Evolutionary conservation across 1,140 invertebrate species (phyloP).

Genomic region (Drosophila tsacasi): DNA sequence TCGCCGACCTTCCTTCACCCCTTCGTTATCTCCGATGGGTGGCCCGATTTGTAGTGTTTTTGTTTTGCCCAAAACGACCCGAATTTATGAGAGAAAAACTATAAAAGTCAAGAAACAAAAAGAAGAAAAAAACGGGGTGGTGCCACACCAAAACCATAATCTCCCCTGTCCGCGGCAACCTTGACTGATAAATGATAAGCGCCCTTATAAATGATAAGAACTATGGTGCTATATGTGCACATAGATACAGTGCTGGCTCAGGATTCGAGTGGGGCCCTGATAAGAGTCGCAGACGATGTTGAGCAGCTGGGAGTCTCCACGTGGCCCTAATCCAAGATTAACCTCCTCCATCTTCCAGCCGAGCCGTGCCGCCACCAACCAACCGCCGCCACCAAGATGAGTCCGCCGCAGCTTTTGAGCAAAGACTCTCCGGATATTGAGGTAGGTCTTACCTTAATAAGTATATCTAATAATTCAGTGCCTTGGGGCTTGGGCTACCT

Average conservation of each 20-base stretch:
- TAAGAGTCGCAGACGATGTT: slow-evolving; percentile 15
- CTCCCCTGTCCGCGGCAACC: slow-evolving; percentile 38
- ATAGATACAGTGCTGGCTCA: slow-evolving; percentile 60
- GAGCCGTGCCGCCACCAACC: background rate
- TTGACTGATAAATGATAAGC: slow-evolving; percentile 62
- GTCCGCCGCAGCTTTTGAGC: slow-evolving; percentile 86
- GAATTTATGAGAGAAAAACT: background rate
- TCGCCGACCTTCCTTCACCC: slow-evolving; percentile 27
- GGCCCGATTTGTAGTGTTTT: slow-evolving; percentile 21
- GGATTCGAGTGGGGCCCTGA: slow-evolving; percentile 24
- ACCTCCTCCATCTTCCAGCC: background rate
- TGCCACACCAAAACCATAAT: slow-evolving; percentile 34
- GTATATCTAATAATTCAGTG: background rate
- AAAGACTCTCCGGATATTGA: slow-evolving; percentile 90
- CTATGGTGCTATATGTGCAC: slow-evolving; percentile 44
- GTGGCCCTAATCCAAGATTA: slow-evolving; percentile 7
- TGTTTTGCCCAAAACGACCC: background rate
- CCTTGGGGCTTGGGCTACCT: too few relatives aligned
- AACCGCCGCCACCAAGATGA: slow-evolving; percentile 62
- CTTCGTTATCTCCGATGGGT: slow-evolving; percentile 24
- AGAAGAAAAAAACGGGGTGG: slow-evolving; percentile 29
- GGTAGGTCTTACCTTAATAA: slow-evolving; percentile 85
- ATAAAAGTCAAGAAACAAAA: background rate
- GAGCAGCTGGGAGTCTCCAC: slow-evolving; percentile 6
- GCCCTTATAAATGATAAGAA: slow-evolving; percentile 25